Conservation (phyloP, 30 jellyfish, hydroid and myxozoan genomes). For the Cassiopea xamachana region DNA sequence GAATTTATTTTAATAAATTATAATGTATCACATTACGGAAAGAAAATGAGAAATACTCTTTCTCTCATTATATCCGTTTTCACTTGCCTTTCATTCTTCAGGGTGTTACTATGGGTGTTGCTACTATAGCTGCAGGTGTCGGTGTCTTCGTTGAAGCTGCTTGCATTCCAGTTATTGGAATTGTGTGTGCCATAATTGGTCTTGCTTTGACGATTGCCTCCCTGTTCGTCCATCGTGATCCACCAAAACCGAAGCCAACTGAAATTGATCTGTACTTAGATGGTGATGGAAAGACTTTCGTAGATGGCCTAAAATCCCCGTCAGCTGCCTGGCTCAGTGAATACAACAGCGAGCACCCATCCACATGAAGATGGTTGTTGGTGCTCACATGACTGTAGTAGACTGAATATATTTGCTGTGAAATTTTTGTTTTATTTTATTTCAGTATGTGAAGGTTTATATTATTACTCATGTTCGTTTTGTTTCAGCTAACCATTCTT, state of each 20-base stretch:
- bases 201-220: conserved; percentile 57
- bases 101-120: conserved; percentile 67
- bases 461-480: too few species aligned
- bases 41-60: too few species aligned
- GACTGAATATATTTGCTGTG: too few species aligned
- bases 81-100: background rate
- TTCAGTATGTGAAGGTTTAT: too few species aligned
- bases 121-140: conserved; percentile 59
- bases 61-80: too few species aligned
- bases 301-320: conserved; percentile 30
- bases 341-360: conserved; percentile 53
- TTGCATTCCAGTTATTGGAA: conserved; percentile 61
- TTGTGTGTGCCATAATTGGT: conserved; percentile 70
- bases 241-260: conserved; percentile 80
- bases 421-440: too few species aligned
- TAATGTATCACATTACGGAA: too few species aligned
- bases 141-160: conserved; percentile 52
- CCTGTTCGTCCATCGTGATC: conserved; percentile 58
- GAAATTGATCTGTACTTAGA: conserved; percentile 45
- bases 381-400: background rate
- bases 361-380: background rate
- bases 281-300: conserved; percentile 46
- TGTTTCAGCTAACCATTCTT: too few species aligned
- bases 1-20: too few species aligned
- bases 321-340: conserved; percentile 45